Conservation (phyloP, 2,797 vertebrate species). For the Picus viridis region DNA sequence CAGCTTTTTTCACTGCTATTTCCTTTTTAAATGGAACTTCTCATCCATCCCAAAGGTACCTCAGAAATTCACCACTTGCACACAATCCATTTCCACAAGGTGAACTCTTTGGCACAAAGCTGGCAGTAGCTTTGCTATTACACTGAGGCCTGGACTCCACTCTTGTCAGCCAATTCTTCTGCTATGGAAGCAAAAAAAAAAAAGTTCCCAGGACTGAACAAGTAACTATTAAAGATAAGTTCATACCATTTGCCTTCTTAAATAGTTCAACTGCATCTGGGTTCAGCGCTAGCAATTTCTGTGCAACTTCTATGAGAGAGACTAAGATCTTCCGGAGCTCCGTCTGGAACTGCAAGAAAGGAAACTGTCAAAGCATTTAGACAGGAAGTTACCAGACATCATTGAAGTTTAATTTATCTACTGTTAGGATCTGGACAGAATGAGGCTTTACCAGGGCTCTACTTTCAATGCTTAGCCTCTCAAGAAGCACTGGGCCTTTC, state of each 20-base stretch:
- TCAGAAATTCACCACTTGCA: background rate
- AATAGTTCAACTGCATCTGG: slow-evolving; percentile 97
- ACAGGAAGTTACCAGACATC: background rate
- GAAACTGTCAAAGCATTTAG: slow-evolving; percentile 54
- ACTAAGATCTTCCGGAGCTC: slow-evolving; percentile 97
- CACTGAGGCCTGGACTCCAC: background rate
- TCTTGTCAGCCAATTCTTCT: background rate
- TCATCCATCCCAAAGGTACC: background rate
- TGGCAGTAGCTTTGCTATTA: background rate
- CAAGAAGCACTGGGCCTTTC: background rate
- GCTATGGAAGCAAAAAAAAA: background rate
- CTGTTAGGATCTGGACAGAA: background rate
- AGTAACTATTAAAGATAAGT: background rate
- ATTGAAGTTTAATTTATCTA: background rate
- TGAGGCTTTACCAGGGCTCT: background rate
- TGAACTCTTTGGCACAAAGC: background rate
- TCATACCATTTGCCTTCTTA: slow-evolving; percentile 94
- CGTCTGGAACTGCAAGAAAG: slow-evolving; percentile 91
- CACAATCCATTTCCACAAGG: background rate
- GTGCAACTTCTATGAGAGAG: slow-evolving; percentile 98
- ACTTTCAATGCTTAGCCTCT: background rate
- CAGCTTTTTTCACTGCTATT: background rate
- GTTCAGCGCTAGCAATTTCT: slow-evolving; percentile 95
- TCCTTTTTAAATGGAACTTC: background rate
- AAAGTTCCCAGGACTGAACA: background rate